Evolutionary conservation across 2,888 invertebrate species (phyloP), one percentile per base, ranked within the genome.

Genomic region (Osmoderma eremita): DNA sequence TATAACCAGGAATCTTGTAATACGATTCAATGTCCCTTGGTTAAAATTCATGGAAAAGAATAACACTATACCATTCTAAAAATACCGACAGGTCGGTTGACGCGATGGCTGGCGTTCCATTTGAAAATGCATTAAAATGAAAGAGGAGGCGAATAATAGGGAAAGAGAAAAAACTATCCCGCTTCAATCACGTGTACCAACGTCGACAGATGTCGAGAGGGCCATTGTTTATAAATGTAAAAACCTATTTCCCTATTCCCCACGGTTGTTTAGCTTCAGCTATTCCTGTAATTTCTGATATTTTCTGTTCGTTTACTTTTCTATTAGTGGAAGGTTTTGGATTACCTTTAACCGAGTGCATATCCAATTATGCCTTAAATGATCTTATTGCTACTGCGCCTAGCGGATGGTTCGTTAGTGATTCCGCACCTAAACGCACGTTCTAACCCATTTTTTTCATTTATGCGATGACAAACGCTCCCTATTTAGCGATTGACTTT

Each of bases 1-100:
- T 64, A 67, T 67, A 67, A 67, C 64, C 22, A 39, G 67, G 64
- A 67, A 58, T 64, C 67, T 48, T 58, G 67, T 67, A 67, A 67
- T 64, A 67, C 64, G 64, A 67, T 67, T 67, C 67, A 67, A 67
- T 67, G 64, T 38, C 50, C 30, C 54, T 58, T 22, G 30, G 56
- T 66, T 58, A 58, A 67, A 64, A 67, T 67, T 64, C 67, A 62
- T 62, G 45, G 67, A 61, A 50, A 54, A 50, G 62, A 64, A 64
- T 64, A 64, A 64, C 53, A 53, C 51, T 64, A 64, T 64, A 53
- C 64, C 64, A 66, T 66, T 66, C 61, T 58, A 56, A 65, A 65
- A 56, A 56, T 56, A 65, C 49, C 53, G 30, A 17, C 15, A 42
- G n/a, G 41, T n/a, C n/a, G 18, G 30, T 8, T 17, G 12, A 42